Conservation (phyloP, 2,797 vertebrate genomes). For the Enteromius radiatus region DNA sequence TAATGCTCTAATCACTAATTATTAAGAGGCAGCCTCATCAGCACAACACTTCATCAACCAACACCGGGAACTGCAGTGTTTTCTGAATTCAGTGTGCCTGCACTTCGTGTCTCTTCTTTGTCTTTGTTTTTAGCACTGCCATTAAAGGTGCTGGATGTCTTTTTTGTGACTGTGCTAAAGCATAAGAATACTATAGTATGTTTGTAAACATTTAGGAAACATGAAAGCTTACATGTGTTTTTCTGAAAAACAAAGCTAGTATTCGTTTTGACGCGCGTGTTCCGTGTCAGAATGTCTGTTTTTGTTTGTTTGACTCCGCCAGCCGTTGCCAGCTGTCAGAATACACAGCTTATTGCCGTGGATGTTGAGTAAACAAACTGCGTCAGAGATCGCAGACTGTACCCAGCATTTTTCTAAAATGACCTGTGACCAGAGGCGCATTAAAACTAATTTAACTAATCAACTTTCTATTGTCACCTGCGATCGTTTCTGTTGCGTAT, state of each 20-base stretch:
- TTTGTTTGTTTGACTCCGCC: background rate
- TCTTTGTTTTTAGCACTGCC: background rate
- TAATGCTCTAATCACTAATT: constrained; percentile 38
- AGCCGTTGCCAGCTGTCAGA: background rate
- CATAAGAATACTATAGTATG: background rate
- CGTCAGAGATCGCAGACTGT: background rate
- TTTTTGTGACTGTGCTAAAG: background rate
- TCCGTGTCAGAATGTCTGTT: background rate
- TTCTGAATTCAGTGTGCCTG: background rate
- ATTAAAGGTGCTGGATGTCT: background rate
- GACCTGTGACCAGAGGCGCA: background rate
- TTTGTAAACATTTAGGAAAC: background rate
- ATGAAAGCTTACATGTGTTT: background rate
- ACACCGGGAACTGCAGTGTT: constrained; percentile 6
- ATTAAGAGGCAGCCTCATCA: constrained; percentile 34
- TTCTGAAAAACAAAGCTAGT: background rate
- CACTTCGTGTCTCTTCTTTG: background rate
- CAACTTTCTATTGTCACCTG: background rate
- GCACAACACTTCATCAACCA: constrained; percentile 23
- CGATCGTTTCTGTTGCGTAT: background rate
- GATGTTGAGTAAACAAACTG: background rate
- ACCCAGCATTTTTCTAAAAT: background rate
- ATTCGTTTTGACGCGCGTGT: background rate
- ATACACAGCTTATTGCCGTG: background rate
- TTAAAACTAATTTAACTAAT: background rate